Percentiles rank a stretch among this genome's conserved stretches.
Conservation (phyloP, 2,888 invertebrate species). For the Pollenia labialis region DNA sequence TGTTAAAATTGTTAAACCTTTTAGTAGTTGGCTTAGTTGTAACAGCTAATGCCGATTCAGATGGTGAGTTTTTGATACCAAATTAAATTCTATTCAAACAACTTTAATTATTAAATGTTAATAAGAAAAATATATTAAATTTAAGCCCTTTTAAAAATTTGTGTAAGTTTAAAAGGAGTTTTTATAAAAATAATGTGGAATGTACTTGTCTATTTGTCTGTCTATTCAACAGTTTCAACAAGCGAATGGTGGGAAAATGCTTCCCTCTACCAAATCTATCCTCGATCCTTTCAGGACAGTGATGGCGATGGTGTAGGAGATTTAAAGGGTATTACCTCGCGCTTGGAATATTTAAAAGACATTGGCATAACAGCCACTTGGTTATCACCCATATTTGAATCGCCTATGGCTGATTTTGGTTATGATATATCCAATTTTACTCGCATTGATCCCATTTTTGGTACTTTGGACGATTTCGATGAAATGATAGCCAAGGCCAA, state of each 20-base stretch:
- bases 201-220: conserved; percentile 20
- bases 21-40: conserved; percentile 41
- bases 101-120: conserved; percentile 89
- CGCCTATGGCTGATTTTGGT: conserved; percentile 93
- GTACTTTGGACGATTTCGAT: conserved; percentile 89
- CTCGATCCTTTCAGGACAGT: conserved; percentile 93
- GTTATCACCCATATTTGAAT: conserved; percentile 93
- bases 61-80: not conserved
- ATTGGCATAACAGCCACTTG: conserved; percentile 90
- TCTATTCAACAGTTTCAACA: not conserved
- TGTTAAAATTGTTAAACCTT: conserved; percentile 48
- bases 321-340: conserved; percentile 88
- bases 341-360: conserved; percentile 87
- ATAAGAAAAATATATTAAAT: conserved; percentile 79
- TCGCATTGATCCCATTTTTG: conserved; percentile 90
- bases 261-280: conserved; percentile 93
- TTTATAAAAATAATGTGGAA: conserved; percentile 42
- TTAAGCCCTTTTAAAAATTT: not conserved
- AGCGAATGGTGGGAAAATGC: conserved; percentile 92
- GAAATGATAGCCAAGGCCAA: conserved; percentile 86
- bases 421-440: conserved; percentile 93
- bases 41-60: not conserved
- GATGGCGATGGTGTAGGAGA: conserved; percentile 95
- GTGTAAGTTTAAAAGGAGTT: not conserved
- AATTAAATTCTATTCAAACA: conserved; percentile 84